Conservation (phyloP, 2,797 vertebrate species). For the Carcharodon carcharias region DNA sequence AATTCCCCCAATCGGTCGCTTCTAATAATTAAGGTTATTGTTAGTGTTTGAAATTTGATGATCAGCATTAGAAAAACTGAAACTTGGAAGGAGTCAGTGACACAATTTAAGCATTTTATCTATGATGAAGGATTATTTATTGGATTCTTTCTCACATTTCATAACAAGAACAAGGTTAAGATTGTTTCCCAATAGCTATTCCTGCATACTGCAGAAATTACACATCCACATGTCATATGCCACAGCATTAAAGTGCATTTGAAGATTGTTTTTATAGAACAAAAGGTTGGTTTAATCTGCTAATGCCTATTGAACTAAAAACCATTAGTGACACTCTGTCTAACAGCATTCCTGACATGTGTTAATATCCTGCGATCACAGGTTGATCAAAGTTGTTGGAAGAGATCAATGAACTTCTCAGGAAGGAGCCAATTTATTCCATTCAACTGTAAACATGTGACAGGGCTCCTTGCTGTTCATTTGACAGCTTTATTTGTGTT, state of each 20-base stretch:
- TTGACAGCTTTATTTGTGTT: neutral
- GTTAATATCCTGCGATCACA: neutral
- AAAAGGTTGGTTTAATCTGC: too few relatives aligned
- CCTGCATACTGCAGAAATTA: neutral
- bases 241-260: neutral
- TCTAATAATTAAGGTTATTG: neutral
- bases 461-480: neutral
- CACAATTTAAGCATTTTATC: neutral
- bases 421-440: neutral
- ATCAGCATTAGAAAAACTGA: neutral
- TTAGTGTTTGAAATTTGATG: neutral
- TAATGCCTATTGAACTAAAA: neutral
- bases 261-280: neutral
- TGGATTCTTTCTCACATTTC: neutral
- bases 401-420: neutral
- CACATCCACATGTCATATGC: neutral
- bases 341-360: neutral
- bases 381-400: neutral
- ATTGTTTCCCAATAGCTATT: neutral
- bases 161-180: neutral
- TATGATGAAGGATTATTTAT: neutral
- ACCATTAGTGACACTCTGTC: neutral
- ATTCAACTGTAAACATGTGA: neutral
- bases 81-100: neutral
- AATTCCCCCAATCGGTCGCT: neutral